phyloP scores from a whole-genome alignment of 2,797 vertebrate species.

The Orestias chungarensis region DNA sequence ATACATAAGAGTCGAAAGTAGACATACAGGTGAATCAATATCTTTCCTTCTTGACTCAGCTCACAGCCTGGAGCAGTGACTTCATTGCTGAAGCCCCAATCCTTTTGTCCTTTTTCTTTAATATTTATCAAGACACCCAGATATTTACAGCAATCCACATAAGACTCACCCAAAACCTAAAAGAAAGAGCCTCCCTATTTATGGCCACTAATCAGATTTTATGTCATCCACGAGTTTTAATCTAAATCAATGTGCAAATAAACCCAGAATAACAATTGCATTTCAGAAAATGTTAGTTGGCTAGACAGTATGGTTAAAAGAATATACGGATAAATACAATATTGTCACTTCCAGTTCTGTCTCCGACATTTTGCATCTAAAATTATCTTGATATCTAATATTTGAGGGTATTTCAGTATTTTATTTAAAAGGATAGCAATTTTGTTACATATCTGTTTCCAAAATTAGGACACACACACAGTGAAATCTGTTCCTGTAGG shows the following conservation, averaged over 20 bases:
- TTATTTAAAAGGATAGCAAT: neutral
- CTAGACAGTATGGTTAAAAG: neutral
- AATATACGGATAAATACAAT: neutral
- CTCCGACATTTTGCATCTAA: neutral
- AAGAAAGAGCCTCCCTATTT: too few species aligned
- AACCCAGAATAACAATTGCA: neutral
- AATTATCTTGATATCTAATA: neutral
- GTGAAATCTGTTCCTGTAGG: constrained; percentile 1
- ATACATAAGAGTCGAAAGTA: neutral
- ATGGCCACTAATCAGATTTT: too few species aligned
- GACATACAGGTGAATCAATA: neutral
- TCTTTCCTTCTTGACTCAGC: neutral
- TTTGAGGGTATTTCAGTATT: neutral
- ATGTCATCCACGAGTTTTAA: neutral
- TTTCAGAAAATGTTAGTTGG: neutral
- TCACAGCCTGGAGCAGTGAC: neutral
- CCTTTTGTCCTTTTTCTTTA: too few species aligned
- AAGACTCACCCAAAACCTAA: too few species aligned
- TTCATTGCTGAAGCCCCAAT: too few species aligned
- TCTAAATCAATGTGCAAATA: neutral
- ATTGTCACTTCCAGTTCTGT: neutral
- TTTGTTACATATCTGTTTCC: neutral
- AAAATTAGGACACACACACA: neutral
- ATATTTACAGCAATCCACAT: too few species aligned
- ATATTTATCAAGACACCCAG: too few species aligned